These are phyloP conservation scores for Erithacus rubecula DNA, from an alignment of 2,797 vertebrate genomes.

Conservation along the genomic window DNA sequence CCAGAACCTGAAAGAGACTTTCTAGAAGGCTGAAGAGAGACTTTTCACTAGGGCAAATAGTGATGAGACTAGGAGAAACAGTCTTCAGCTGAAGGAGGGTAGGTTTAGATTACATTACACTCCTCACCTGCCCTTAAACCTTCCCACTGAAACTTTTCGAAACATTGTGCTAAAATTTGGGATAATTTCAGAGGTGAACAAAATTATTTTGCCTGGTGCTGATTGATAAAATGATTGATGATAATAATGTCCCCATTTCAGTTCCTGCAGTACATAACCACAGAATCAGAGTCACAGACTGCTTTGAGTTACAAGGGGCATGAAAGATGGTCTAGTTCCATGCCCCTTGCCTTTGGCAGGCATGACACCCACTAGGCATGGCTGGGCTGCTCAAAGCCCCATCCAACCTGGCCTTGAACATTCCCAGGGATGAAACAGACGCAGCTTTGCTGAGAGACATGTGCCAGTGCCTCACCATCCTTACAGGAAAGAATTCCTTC, in stretches of 20 bases:
- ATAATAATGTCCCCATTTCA: not conserved
- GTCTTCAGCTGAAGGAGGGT: not conserved
- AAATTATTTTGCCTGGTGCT: not conserved
- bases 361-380: no score
- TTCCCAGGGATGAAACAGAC: not conserved
- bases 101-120: not conserved
- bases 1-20: not conserved
- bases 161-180: not conserved
- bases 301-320: not conserved
- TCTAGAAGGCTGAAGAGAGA: not conserved
- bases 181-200: not conserved
- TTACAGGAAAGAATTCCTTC: not conserved
- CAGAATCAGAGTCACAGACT: not conserved
- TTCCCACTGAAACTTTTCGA: not conserved
- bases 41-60: not conserved
- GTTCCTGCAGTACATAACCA: not conserved
- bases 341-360: not conserved
- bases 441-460: not conserved
- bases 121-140: not conserved
- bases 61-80: no score
- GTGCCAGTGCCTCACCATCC: not conserved
- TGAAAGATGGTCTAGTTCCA: not conserved
- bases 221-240: not conserved
- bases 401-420: not conserved
- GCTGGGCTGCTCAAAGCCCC: not conserved